A percentile compares a stretch with the other conserved stretches of the same genome.
These are phyloP conservation scores for Leuciscus idus DNA, from an alignment of 2,113 vertebrate species.

Conservation along the genomic window DNA sequence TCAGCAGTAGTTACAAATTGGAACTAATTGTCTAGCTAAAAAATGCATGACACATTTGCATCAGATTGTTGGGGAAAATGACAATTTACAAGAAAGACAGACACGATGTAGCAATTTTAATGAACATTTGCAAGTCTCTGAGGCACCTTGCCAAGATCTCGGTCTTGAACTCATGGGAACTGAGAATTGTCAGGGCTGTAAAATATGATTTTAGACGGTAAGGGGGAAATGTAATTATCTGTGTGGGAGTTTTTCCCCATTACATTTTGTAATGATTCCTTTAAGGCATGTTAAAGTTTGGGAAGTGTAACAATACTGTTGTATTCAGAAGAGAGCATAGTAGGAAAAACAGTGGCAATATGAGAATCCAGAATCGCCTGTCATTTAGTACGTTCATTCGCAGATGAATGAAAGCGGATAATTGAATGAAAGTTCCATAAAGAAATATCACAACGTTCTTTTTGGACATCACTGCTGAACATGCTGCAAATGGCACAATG, in stretches of 20 bases:
- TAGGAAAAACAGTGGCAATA: background rate
- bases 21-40: constrained; percentile 74
- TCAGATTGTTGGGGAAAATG: constrained; percentile 51
- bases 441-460: background rate
- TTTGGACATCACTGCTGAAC: background rate
- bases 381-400: background rate
- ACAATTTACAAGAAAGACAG: constrained; percentile 29
- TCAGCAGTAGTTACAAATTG: constrained; percentile 71
- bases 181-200: constrained; percentile 65
- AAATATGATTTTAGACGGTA: constrained; percentile 60
- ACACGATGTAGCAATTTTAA: constrained; percentile 45
- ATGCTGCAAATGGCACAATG: background rate
- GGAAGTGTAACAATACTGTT: constrained; percentile 29
- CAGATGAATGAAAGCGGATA: background rate
- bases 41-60: constrained; percentile 67
- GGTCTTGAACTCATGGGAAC: constrained; percentile 56
- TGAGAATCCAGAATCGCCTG: background rate
- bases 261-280: constrained; percentile 69
- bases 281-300: constrained; percentile 72
- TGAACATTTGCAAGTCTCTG: constrained; percentile 52
- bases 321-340: background rate
- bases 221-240: constrained; percentile 71
- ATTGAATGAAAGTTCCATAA: background rate
- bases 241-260: constrained; percentile 66
- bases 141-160: constrained; percentile 23